phyloP scores from a whole-genome alignment of 2,113 vertebrate genomes.

The Dicrurus megarhynchus region DNA sequence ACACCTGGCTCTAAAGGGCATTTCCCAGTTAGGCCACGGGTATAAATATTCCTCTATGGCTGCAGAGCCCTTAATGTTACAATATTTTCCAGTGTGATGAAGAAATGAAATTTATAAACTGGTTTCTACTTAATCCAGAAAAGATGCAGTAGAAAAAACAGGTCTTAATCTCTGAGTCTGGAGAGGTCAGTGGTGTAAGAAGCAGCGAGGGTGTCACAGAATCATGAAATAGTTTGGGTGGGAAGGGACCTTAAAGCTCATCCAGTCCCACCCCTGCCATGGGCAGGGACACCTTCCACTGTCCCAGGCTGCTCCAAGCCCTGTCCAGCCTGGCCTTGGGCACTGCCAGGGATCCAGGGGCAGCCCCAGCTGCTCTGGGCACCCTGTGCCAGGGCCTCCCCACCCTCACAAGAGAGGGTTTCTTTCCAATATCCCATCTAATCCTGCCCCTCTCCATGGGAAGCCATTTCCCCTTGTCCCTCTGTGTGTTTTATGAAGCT shows the following conservation, averaged over 20 bases:
- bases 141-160: neutral
- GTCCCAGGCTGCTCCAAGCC: neutral
- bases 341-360: neutral
- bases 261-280: neutral
- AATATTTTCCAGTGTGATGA: neutral
- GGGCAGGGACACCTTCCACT: neutral
- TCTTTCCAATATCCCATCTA: neutral
- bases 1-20: neutral
- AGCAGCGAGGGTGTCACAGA: accelerated
- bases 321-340: neutral
- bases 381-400: neutral
- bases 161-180: neutral
- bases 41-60: neutral
- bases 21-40: neutral
- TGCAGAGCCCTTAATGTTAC: neutral
- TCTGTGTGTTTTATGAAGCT: neutral
- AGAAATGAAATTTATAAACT: neutral
- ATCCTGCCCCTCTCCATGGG: neutral
- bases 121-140: neutral
- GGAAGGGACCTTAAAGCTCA: neutral
- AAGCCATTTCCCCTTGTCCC: neutral
- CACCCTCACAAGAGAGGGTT: neutral
- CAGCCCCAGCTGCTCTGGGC: neutral
- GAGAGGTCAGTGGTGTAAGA: neutral
- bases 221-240: neutral